Conservation (phyloP, 2,113 vertebrate genomes). For the Atlantisia rogersi region DNA sequence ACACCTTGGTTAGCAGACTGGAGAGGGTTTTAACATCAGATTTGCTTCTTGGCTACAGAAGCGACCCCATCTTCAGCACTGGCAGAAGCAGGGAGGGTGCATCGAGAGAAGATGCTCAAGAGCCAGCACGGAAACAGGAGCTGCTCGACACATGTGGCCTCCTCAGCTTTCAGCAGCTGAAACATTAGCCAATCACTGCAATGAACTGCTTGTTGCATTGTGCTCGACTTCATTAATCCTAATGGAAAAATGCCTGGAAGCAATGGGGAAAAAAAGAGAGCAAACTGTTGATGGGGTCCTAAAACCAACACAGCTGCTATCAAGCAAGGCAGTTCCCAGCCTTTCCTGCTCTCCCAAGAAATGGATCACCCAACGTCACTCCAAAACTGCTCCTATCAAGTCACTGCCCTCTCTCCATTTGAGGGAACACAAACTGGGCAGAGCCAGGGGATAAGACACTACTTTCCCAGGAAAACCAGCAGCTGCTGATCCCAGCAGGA, state of each 20-base stretch:
- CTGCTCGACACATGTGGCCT: neutral
- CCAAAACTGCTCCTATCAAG: neutral
- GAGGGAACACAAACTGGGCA: neutral
- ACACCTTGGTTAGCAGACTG: neutral
- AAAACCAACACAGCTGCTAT: neutral
- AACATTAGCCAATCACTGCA: neutral
- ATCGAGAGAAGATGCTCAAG: neutral
- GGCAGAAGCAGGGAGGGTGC: neutral
- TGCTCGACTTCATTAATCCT: neutral
- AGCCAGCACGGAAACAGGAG: neutral
- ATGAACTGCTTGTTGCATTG: neutral
- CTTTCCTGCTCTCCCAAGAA: neutral
- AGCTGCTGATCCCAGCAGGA: fast-evolving
- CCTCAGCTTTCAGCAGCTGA: neutral
- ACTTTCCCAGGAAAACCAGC: neutral
- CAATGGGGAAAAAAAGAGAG: neutral
- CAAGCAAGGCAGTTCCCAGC: neutral
- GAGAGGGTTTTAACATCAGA: neutral
- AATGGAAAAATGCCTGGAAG: constrained; percentile 9
- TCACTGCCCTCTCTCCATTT: neutral
- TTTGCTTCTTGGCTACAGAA: neutral
- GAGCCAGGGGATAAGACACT: neutral
- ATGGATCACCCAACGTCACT: neutral
- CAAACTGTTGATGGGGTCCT: neutral
- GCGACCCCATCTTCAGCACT: neutral